Conservation (phyloP, 2,797 vertebrate species). For the Enteromius paludinosus region DNA sequence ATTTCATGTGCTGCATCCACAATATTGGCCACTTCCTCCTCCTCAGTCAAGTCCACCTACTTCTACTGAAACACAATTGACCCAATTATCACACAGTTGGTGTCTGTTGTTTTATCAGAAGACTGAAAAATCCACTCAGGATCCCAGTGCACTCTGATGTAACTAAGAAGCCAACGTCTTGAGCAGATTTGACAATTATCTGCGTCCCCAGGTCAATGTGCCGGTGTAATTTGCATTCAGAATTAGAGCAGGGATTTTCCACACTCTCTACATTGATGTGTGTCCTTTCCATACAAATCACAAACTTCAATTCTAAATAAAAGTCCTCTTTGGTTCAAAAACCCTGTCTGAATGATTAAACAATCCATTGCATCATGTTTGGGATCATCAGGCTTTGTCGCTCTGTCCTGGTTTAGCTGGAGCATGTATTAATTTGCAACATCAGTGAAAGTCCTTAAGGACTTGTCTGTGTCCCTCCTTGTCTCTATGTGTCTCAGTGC, state of each 20-base stretch:
- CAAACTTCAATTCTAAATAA: background rate
- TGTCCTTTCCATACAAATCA: background rate
- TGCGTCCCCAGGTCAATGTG: constrained; percentile 3
- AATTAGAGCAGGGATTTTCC: constrained; percentile 23
- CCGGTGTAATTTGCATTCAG: constrained; percentile 22
- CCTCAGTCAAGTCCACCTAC: background rate
- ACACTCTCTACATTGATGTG: background rate
- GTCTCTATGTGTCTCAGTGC: background rate
- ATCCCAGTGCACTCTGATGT: constrained; percentile 22
- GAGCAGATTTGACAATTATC: constrained; percentile 27
- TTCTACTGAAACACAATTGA: constrained; percentile 16
- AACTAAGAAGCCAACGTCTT: constrained; percentile 24
- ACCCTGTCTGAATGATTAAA: background rate
- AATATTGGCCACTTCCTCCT: background rate
- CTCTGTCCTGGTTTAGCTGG: constrained; percentile 19
- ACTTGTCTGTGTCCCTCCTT: constrained; percentile 6
- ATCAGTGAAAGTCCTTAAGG: constrained; percentile 12
- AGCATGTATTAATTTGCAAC: constrained; percentile 1
- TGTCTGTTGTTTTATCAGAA: constrained; percentile 9
- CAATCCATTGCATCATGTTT: constrained; percentile 14
- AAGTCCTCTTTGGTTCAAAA: background rate
- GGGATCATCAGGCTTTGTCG: background rate
- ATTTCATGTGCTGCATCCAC: background rate
- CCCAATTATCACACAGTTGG: constrained; percentile 21
- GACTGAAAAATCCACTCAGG: background rate